These are phyloP conservation scores for Argopecten irradians DNA, from an alignment of 1,140 invertebrate species.

Conservation along the genomic window DNA sequence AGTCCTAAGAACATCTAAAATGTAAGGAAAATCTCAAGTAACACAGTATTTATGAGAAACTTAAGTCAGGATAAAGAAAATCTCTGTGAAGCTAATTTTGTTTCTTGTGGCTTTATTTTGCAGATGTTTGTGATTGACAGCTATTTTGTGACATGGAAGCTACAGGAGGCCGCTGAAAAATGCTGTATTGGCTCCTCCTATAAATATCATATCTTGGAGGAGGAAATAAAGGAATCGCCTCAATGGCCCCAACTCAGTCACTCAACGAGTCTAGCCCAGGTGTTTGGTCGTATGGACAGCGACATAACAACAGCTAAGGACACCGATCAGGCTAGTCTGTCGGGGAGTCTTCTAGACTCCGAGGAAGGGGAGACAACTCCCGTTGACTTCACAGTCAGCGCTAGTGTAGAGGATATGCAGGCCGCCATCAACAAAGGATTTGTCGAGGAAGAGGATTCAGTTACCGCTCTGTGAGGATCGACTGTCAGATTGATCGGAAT, in stretches of 20 bases:
- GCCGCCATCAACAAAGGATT: neutral
- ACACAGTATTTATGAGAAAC: too few species aligned
- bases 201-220: conserved; percentile 62
- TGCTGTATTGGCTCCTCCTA: conserved; percentile 36
- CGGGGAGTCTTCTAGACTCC: conserved; percentile 40
- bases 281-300: conserved; percentile 63
- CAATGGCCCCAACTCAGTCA: conserved; percentile 66
- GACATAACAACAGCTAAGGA: conserved; percentile 31
- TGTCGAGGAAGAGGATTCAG: neutral
- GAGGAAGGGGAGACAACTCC: neutral
- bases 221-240: conserved; percentile 56
- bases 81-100: too few species aligned
- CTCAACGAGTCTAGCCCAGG: conserved; percentile 53
- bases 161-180: conserved; percentile 46
- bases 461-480: neutral
- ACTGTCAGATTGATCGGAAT: neutral
- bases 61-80: too few species aligned
- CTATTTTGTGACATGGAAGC: conserved; percentile 53
- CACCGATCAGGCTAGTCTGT: conserved; percentile 37
- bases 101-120: too few species aligned
- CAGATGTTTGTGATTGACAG: conserved; percentile 70
- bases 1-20: too few species aligned
- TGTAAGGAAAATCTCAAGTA: too few species aligned
- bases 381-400: neutral
- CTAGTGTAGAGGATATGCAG: neutral